A percentile compares a stretch with the other conserved stretches of the same genome.
Conservation (phyloP, 2,888 invertebrate genomes). For the Mamestra brassicae region DNA sequence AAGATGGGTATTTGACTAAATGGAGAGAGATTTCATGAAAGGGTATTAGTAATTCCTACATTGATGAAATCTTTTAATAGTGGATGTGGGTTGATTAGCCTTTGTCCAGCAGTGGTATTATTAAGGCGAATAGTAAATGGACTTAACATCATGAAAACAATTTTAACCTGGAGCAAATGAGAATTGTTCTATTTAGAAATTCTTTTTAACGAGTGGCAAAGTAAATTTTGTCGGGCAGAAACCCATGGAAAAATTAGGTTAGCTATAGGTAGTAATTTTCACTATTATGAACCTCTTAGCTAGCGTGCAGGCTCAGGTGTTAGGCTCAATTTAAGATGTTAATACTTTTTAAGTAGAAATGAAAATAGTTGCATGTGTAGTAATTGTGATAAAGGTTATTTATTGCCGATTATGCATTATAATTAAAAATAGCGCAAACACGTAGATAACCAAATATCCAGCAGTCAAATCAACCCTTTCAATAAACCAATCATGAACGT, state of each 20-base stretch:
- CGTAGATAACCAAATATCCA: neutral
- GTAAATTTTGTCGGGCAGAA: neutral
- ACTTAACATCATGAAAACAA: too few relatives aligned
- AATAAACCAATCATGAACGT: constrained; percentile 19
- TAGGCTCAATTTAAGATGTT: neutral
- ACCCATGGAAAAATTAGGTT: neutral
- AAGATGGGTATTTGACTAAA: neutral
- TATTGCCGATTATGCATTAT: too few relatives aligned
- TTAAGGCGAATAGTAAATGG: too few relatives aligned
- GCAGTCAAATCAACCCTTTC: neutral
- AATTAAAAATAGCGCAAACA: neutral
- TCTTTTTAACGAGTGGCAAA: too few relatives aligned
- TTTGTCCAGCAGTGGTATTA: too few relatives aligned
- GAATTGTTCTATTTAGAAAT: too few relatives aligned
- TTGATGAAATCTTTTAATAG: neutral
- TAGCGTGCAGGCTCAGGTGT: neutral
- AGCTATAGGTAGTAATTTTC: neutral
- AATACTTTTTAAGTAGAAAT: too few relatives aligned
- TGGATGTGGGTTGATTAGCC: neutral
- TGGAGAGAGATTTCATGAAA: neutral
- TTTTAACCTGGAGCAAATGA: too few relatives aligned
- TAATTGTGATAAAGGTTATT: too few relatives aligned
- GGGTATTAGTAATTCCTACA: neutral
- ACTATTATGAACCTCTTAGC: neutral
- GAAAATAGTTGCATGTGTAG: neutral